A percentile compares a stretch with the other conserved stretches of the same genome.
Evolutionary conservation across 2,113 vertebrate species (phyloP).

Genomic region (Isurus oxyrinchus): DNA sequence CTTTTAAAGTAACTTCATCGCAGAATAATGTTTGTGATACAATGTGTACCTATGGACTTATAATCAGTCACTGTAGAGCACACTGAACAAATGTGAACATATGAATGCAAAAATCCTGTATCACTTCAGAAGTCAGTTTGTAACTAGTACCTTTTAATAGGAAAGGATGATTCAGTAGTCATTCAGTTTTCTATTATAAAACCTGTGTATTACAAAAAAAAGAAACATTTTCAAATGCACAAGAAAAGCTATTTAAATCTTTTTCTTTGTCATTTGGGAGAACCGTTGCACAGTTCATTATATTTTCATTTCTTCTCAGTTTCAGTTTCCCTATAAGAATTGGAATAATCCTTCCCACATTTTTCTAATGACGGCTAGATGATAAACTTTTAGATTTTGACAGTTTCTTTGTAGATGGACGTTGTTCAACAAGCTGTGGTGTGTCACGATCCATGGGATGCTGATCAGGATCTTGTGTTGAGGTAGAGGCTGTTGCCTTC

Average conservation of each 20-base stretch:
- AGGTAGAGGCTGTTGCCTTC: conserved; percentile 61
- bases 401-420: conserved; percentile 72
- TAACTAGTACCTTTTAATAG: conserved; percentile 5
- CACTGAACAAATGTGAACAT: neutral
- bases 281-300: neutral
- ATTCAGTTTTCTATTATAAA: neutral
- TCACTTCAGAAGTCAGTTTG: conserved; percentile 25
- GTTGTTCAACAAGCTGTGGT: conserved; percentile 62
- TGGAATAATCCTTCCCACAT: conserved; percentile 44
- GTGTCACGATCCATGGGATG: conserved; percentile 64
- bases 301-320: conserved; percentile 12
- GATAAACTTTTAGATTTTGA: conserved; percentile 78
- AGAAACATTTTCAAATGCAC: conserved; percentile 18
- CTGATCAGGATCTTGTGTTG: conserved; percentile 64
- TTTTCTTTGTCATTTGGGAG: neutral
- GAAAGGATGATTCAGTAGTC: conserved; percentile 27
- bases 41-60: neutral
- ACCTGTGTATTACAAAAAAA: conserved; percentile 13
- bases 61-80: neutral
- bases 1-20: neutral
- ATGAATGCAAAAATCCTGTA: neutral
- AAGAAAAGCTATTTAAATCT: conserved; percentile 4
- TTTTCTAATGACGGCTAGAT: conserved; percentile 70
- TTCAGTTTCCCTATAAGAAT: neutral
- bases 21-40: neutral